A percentile compares a stretch with the other conserved stretches of the same genome.
phyloP scores from a whole-genome alignment of 2,888 invertebrate genomes.

The Calliphora vomitoria region DNA sequence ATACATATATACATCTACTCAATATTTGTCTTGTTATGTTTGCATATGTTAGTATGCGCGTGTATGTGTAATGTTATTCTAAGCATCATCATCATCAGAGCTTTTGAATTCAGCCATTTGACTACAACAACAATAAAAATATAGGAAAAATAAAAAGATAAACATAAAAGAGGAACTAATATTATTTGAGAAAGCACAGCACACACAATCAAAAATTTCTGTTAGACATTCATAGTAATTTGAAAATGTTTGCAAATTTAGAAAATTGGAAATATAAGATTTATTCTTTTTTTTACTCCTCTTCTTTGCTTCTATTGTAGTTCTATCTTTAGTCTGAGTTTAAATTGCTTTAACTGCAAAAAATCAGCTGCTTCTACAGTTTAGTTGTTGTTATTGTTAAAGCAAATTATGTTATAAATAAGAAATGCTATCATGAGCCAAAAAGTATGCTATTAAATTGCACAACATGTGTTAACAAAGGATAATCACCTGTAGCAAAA shows the following conservation, averaged over 20 bases:
- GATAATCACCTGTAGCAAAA: conserved; percentile 50
- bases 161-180: conserved; percentile 48
- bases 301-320: conserved; percentile 1
- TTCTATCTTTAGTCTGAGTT: not conserved
- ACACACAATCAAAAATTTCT: conserved; percentile 59
- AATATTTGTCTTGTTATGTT: conserved; percentile 48
- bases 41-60: not conserved
- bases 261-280: conserved; percentile 70
- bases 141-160: not conserved
- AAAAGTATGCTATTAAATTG: conserved; percentile 56
- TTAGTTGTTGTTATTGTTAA: conserved; percentile 42
- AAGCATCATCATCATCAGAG: conserved; percentile 49
- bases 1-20: not conserved
- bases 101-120: conserved; percentile 32
- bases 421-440: conserved; percentile 45
- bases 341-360: conserved; percentile 45
- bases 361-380: conserved; percentile 21
- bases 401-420: conserved; percentile 55
- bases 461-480: conserved; percentile 61
- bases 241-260: conserved; percentile 71
- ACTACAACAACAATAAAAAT: not conserved
- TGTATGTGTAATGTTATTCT: conserved; percentile 39
- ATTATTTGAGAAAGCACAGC: conserved; percentile 43
- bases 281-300: conserved; percentile 27
- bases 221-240: conserved; percentile 67